Evolutionary conservation across 2,797 vertebrate species (phyloP).

Genomic region (Vespertilio murinus): DNA sequence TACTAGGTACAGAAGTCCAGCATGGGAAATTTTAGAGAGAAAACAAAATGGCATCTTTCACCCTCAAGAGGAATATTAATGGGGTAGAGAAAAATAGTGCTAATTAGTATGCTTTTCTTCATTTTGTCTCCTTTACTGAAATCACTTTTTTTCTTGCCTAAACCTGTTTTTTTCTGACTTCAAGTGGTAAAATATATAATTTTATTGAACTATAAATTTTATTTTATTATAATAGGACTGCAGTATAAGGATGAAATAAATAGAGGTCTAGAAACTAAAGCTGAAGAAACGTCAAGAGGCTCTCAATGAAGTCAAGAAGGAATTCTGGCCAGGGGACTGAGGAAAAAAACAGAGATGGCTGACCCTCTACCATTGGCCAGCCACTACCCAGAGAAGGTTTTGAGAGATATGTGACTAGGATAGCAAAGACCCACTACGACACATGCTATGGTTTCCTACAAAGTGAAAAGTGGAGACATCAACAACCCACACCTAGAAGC

Average conservation of each 20-base stretch:
- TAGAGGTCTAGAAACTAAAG: background rate
- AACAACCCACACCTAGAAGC: background rate
- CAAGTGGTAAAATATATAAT: background rate
- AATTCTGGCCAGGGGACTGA: background rate
- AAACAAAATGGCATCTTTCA: constrained; percentile 25
- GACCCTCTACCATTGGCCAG: background rate
- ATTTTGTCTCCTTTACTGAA: background rate
- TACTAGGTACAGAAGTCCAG: constrained; percentile 62
- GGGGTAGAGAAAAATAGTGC: background rate
- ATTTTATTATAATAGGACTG: background rate
- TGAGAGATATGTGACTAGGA: background rate
- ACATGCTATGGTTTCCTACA: background rate
- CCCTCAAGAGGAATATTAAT: constrained; percentile 55
- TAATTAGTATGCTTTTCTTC: background rate
- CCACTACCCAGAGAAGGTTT: background rate
- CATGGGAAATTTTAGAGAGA: background rate
- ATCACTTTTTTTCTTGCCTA: background rate
- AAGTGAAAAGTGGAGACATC: background rate
- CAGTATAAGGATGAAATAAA: background rate
- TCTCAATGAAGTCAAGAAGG: background rate
- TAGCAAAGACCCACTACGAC: background rate
- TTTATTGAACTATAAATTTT: background rate
- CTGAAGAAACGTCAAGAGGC: background rate
- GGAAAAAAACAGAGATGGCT: background rate
- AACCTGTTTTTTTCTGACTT: background rate